Percentiles rank a stretch among this genome's conserved stretches.
Evolutionary conservation across 2,888 invertebrate genomes (phyloP).

Genomic region (Synanthedon tipuliformis): DNA sequence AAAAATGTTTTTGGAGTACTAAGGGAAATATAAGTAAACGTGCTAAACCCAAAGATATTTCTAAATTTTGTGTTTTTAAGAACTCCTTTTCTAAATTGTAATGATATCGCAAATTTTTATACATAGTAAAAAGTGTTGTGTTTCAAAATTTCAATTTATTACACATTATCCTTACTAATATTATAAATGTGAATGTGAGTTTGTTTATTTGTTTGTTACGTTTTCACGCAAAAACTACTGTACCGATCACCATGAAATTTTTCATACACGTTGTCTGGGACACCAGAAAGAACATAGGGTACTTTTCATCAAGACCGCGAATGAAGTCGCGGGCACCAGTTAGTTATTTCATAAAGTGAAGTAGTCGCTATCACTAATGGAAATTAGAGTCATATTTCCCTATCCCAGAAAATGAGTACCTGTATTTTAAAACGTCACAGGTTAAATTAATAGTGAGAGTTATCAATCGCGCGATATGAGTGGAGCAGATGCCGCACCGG

Average conservation of each 20-base stretch:
- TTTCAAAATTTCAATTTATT: no score
- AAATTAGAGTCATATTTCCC: background rate
- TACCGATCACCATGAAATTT: no score
- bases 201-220: no score
- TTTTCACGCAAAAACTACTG: no score
- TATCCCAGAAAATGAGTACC: background rate
- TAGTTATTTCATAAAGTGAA: background rate
- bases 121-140: no score
- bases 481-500: slow-evolving; percentile 24
- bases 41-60: background rate
- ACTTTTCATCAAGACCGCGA: no score
- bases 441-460: slow-evolving; percentile 16
- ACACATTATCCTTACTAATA: no score
- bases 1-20: background rate
- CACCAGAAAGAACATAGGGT: no score
- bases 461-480: slow-evolving; percentile 37
- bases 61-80: background rate
- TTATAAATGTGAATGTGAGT: no score
- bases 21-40: background rate
- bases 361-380: background rate
- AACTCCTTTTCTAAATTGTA: background rate
- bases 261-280: no score
- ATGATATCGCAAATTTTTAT: no score
- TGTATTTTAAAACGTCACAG: background rate
- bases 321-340: no score